Percentiles rank a stretch among this genome's conserved stretches.
These are phyloP conservation scores for Akabosia matsudoensis DNA, from an alignment of 1,140 invertebrate species.

Conservation along the genomic window DNA sequence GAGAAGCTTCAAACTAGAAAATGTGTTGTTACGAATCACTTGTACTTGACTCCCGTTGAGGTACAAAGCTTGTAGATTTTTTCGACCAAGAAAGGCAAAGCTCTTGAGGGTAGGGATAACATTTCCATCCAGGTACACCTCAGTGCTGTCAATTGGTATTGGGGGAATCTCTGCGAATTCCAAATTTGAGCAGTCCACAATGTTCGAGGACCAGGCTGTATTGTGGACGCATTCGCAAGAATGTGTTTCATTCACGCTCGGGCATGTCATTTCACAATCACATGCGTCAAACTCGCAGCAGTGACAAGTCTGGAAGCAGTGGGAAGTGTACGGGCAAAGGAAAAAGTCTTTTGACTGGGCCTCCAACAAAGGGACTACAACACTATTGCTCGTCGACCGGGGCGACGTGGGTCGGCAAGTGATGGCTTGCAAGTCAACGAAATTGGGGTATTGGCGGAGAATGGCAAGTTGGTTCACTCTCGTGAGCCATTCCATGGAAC, in stretches of 20 bases:
- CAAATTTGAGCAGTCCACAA: slow-evolving; percentile 81
- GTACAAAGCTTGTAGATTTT: slow-evolving; percentile 81
- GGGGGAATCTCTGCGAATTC: slow-evolving; percentile 71
- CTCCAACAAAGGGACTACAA: slow-evolving; percentile 63
- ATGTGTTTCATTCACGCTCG: too few species aligned
- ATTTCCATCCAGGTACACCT: slow-evolving; percentile 89
- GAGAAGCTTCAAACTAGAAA: slow-evolving; percentile 78
- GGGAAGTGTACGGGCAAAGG: slow-evolving; percentile 84
- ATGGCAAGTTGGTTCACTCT: slow-evolving; percentile 66
- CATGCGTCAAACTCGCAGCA: slow-evolving; percentile 93
- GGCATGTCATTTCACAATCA: slow-evolving; percentile 93
- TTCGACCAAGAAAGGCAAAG: slow-evolving; percentile 85
- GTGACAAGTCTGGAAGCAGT: slow-evolving; percentile 87
- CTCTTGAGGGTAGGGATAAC: slow-evolving; percentile 76
- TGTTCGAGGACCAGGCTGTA: slow-evolving; percentile 86
- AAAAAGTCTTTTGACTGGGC: slow-evolving; percentile 79
- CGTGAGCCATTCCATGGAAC: slow-evolving; percentile 78
- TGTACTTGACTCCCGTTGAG: slow-evolving; percentile 74
- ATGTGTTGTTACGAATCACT: slow-evolving; percentile 84
- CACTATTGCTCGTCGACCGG: slow-evolving; percentile 52
- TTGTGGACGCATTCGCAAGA: slow-evolving; percentile 91
- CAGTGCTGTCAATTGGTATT: slow-evolving; percentile 92
- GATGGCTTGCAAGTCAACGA: slow-evolving; percentile 81
- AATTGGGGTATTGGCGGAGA: slow-evolving; percentile 69
- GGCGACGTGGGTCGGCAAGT: slow-evolving; percentile 78